A percentile compares a stretch with the other conserved stretches of the same genome.
phyloP scores from a whole-genome alignment of 2,113 vertebrate genomes.

The Phalacrocorax brasilianus region DNA sequence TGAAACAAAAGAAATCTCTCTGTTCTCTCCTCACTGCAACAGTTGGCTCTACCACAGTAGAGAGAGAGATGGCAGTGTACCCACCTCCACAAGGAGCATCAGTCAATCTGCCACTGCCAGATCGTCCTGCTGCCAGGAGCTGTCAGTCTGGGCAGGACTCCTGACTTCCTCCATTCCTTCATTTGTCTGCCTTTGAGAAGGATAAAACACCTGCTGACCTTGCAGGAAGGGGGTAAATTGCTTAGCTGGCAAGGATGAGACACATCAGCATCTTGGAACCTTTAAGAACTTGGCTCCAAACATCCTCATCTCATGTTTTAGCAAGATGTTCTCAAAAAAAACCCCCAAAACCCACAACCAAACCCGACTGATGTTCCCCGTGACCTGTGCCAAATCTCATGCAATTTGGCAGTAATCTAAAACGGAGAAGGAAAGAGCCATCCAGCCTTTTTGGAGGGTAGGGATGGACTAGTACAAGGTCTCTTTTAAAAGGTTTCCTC shows the following conservation, averaged over 20 bases:
- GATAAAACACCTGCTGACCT: not conserved
- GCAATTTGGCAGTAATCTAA: not conserved
- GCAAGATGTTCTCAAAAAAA: not conserved
- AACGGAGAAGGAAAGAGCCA: not conserved
- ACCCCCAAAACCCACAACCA: not conserved
- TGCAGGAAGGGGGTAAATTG: not conserved
- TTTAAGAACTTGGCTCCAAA: not conserved
- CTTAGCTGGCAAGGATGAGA: not conserved
- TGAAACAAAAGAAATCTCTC: not conserved
- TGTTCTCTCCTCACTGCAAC: not conserved
- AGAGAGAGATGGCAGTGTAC: rapidly evolving
- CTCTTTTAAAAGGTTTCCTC: not conserved
- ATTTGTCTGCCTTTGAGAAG: constrained; percentile 26
- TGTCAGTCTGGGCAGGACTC: not conserved
- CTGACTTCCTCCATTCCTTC: not conserved
- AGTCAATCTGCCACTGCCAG: not conserved
- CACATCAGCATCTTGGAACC: not conserved
- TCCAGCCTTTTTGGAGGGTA: not conserved
- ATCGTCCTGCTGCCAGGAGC: not conserved
- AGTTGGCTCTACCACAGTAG: not conserved
- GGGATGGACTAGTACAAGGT: not conserved
- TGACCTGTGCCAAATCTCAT: not conserved
- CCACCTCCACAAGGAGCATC: not conserved
- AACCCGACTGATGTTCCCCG: not conserved
- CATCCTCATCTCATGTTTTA: not conserved